Percentiles rank a stretch among this genome's conserved stretches.
phyloP scores from a whole-genome alignment of 2,888 invertebrate genomes.

The Himalopsyche tibetana region DNA sequence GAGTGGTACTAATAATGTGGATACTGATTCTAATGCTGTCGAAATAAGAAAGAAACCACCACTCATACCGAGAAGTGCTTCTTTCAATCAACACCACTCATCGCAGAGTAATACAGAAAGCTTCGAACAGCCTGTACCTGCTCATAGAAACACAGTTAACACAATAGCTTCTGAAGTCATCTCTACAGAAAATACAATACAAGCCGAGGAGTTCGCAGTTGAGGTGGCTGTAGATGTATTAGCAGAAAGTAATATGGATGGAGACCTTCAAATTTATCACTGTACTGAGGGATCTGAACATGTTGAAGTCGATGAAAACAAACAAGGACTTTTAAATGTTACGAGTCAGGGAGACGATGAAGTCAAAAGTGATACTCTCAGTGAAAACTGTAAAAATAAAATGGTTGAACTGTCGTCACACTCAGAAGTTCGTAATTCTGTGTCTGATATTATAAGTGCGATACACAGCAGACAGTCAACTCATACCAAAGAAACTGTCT shows the following conservation, averaged over 20 bases:
- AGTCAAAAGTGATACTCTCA: not conserved
- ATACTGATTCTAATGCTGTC: not conserved
- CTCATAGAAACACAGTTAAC: not conserved
- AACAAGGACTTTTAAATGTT: not conserved
- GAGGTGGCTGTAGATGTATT: not conserved
- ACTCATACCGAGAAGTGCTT: not conserved
- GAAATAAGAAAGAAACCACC: not conserved
- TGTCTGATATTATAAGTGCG: not conserved
- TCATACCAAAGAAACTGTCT: not conserved
- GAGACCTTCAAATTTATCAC: not conserved
- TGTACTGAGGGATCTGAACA: not conserved
- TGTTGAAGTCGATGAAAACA: not conserved
- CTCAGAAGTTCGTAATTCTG: not conserved
- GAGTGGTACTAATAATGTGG: not conserved
- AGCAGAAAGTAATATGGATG: not conserved
- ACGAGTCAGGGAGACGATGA: not conserved
- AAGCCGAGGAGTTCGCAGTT: not conserved
- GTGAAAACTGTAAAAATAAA: not conserved
- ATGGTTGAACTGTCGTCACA: not conserved
- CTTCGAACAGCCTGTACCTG: not conserved
- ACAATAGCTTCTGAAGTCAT: not conserved
- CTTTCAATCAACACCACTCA: not conserved
- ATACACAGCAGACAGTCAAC: not conserved
- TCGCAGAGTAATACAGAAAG: not conserved
- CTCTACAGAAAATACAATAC: not conserved